Evolutionary conservation across 2,113 vertebrate genomes (phyloP), one percentile per base, ranked within the genome.

Genomic region (Smithornis capensis): DNA sequence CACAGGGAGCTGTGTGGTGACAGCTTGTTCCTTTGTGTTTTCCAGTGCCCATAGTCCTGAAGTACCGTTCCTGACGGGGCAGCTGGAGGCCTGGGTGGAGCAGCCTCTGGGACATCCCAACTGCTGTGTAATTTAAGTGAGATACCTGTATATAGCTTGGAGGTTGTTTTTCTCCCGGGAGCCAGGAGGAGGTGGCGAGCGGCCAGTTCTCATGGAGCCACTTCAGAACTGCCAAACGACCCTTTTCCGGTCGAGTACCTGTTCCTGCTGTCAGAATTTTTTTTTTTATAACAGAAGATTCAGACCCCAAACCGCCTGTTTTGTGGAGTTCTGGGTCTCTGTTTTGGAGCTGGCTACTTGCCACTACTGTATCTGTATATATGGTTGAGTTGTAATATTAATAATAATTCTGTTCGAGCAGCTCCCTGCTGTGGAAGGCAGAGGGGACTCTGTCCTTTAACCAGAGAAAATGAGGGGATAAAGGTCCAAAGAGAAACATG

Each of bases 11-110:
- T 31, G 33, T 45, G n/a, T 83, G 71, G 9, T 91, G n/a, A 94
- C 25, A 44, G 33, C 59, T 76, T 13, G 19, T 93, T 71, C 80
- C 92, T 94, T 82, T 90, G 40, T 94, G 69, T 97, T 90, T 96
- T 96, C 35, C 97, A 98, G 98, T 98, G 85, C 97, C 98, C 82
- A 81, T 98, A 93, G 98, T 98, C 87, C 92, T 98, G 96, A 98
- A 98, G 93, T 98, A 98, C 95, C 97, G 18, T 22, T 97, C 97
- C 97, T 98, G 97, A 98, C 9, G 82, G 71, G 86, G 83, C 95
- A 93, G 92, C 91, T 78, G 94, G 95, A 97, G 75, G 74, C 93
- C 82, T 82, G 40, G 18, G 38, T 84, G 96, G 97, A 94, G 83
- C 91, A 94, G 93, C 88, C 94, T 96, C 93, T 97, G 95, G 95